Evolutionary conservation across 30 jellyfish, hydroid and myxozoan genomes (phyloP).

Genomic region (Rhopilema esculentum): DNA sequence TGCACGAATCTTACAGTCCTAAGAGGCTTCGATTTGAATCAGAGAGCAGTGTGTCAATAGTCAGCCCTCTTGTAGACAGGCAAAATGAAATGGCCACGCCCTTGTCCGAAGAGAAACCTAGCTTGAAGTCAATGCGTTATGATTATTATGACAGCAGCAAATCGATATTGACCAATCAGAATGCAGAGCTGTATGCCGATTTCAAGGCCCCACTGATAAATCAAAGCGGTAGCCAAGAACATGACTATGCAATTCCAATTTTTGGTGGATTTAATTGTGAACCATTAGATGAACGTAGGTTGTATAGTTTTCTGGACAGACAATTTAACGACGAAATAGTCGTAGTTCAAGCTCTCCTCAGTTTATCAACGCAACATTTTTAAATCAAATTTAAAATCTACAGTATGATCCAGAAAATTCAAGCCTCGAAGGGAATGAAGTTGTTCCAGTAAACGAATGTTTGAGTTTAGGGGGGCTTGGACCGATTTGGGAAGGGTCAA

Average conservation of each 20-base stretch:
- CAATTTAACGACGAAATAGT: slow-evolving; percentile 75
- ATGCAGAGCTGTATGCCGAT: neutral
- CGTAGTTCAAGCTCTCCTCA: slow-evolving; percentile 84
- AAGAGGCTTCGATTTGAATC: slow-evolving; percentile 46
- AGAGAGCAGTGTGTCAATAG: slow-evolving; percentile 18
- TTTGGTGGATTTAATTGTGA: slow-evolving; percentile 9
- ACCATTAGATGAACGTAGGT: slow-evolving; percentile 66
- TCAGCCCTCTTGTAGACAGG: slow-evolving; percentile 49
- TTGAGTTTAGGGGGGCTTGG: too few species aligned
- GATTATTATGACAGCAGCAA: neutral
- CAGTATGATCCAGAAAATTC: neutral
- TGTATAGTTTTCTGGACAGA: slow-evolving; percentile 71
- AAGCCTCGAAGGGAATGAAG: too few species aligned
- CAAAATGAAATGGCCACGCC: slow-evolving; percentile 52
- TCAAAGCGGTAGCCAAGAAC: slow-evolving; percentile 44
- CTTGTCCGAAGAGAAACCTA: slow-evolving; percentile 1
- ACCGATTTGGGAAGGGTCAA: too few species aligned
- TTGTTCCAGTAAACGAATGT: too few species aligned
- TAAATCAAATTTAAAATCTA: too few species aligned
- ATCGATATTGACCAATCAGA: neutral
- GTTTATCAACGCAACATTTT: slow-evolving; percentile 68
- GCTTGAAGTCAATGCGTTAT: neutral
- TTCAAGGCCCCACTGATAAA: neutral
- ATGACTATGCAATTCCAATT: slow-evolving; percentile 93
- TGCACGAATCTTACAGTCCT: slow-evolving; percentile 57